Percentiles rank a stretch among this genome's conserved stretches.
phyloP scores from a whole-genome alignment of 2,888 invertebrate genomes.

The Drosophila monieri region DNA sequence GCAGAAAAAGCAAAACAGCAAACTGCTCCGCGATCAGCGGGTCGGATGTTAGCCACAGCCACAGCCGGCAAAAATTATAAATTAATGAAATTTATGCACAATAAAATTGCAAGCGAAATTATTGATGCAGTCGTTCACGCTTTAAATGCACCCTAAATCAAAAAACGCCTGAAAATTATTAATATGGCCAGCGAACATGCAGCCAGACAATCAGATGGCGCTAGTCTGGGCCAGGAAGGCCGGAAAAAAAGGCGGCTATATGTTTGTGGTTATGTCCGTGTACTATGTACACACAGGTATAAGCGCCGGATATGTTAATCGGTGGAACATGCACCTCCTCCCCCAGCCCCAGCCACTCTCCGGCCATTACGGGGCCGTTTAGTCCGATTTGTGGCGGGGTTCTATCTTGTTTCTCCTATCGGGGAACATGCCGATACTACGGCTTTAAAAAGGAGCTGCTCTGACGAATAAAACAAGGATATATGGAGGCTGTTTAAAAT shows the following conservation, averaged over 20 bases:
- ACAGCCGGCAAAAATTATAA: slow-evolving; percentile 84
- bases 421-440: slow-evolving; percentile 14
- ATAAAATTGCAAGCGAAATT: slow-evolving; percentile 84
- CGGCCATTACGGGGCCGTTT: slow-evolving; percentile 27
- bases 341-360: slow-evolving; percentile 18
- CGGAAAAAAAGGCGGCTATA: slow-evolving; percentile 14
- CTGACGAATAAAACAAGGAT: background rate
- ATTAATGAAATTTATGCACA: slow-evolving; percentile 85
- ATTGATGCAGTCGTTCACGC: slow-evolving; percentile 85
- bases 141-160: slow-evolving; percentile 84
- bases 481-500: background rate
- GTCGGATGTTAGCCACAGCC: slow-evolving; percentile 62
- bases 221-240: slow-evolving; percentile 16
- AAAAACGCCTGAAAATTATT: slow-evolving; percentile 72
- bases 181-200: slow-evolving; percentile 71
- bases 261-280: slow-evolving; percentile 25
- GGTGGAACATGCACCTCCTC: slow-evolving; percentile 60
- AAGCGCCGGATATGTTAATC: slow-evolving; percentile 81
- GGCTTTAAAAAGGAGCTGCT: slow-evolving; percentile 8
- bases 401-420: slow-evolving; percentile 36
- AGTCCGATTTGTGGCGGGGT: slow-evolving; percentile 26
- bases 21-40: slow-evolving; percentile 63
- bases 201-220: slow-evolving; percentile 47
- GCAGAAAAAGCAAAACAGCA: slow-evolving; percentile 51
- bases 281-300: slow-evolving; percentile 41